Evolutionary conservation across 1,140 invertebrate genomes (phyloP).

Genomic region (Muscidifurax raptorellus): DNA sequence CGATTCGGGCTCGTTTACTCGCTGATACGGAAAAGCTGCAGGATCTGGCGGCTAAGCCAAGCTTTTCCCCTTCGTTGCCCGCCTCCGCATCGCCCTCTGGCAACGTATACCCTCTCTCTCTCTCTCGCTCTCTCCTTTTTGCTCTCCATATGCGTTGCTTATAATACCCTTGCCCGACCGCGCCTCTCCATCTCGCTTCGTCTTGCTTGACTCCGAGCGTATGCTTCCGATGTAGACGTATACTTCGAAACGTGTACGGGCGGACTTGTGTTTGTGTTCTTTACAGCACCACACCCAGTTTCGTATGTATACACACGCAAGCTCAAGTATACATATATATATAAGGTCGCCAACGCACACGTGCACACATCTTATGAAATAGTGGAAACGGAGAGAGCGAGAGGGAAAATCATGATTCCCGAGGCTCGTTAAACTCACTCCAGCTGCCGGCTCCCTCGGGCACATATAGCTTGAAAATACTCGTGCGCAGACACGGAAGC

Average conservation of each 20-base stretch:
- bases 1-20: slow-evolving; percentile 64
- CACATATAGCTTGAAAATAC: slow-evolving; percentile 22
- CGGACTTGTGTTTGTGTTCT: not conserved
- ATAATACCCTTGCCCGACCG: not conserved
- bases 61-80: slow-evolving; percentile 12
- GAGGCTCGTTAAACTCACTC: slow-evolving; percentile 54
- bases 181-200: not conserved
- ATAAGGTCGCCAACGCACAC: not conserved
- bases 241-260: not conserved
- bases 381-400: slow-evolving; percentile 2
- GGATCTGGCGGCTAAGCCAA: slow-evolving; percentile 61
- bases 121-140: not conserved
- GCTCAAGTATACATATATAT: too few relatives aligned
- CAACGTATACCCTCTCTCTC: slow-evolving; percentile 17
- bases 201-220: not conserved
- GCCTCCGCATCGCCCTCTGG: slow-evolving; percentile 7
- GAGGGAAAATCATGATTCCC: slow-evolving; percentile 50
- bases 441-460: slow-evolving; percentile 37
- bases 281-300: too few relatives aligned
- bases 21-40: slow-evolving; percentile 69
- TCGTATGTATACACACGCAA: not conserved
- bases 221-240: not conserved
- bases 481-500: not conserved
- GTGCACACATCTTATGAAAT: not conserved
- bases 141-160: slow-evolving; percentile 22